These are phyloP conservation scores for Eubasilissa splendida DNA, from an alignment of 2,888 invertebrate species.

Conservation along the genomic window DNA sequence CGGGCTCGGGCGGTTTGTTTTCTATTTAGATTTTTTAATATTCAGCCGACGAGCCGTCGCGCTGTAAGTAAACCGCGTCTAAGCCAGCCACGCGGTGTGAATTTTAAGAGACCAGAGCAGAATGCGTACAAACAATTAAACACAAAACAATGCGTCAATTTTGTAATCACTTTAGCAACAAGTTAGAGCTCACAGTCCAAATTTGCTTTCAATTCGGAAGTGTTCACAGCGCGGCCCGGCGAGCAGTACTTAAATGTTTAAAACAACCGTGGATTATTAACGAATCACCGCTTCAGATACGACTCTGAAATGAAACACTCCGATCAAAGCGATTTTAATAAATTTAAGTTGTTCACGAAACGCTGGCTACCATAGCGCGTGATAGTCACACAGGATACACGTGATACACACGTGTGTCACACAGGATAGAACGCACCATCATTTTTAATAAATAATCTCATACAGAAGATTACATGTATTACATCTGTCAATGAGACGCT, in stretches of 20 bases:
- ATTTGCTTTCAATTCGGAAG: conserved; percentile 16
- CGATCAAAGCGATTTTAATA: too few species aligned
- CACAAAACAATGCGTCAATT: conserved; percentile 52
- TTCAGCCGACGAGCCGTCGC: conserved; percentile 17
- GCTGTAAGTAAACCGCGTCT: conserved; percentile 26
- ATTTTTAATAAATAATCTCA: too few species aligned
- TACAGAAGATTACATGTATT: too few species aligned
- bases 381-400: too few species aligned
- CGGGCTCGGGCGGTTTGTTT: conserved; percentile 3
- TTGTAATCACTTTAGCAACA: conserved; percentile 45
- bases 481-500: too few species aligned
- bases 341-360: too few species aligned
- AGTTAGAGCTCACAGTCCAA: conserved; percentile 36
- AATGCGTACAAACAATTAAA: conserved; percentile 55
- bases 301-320: too few species aligned
- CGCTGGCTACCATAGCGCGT: too few species aligned
- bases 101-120: conserved; percentile 36
- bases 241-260: not conserved
- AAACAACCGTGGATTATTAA: conserved; percentile 1
- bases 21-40: conserved; percentile 34
- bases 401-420: too few species aligned
- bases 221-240: not conserved
- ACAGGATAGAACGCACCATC: too few species aligned
- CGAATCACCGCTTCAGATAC: not conserved
- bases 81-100: conserved; percentile 39